Percentiles rank a stretch among this genome's conserved stretches.
Evolutionary conservation across 2,113 vertebrate genomes (phyloP).

Genomic region (Ptychochromis oligacanthus): DNA sequence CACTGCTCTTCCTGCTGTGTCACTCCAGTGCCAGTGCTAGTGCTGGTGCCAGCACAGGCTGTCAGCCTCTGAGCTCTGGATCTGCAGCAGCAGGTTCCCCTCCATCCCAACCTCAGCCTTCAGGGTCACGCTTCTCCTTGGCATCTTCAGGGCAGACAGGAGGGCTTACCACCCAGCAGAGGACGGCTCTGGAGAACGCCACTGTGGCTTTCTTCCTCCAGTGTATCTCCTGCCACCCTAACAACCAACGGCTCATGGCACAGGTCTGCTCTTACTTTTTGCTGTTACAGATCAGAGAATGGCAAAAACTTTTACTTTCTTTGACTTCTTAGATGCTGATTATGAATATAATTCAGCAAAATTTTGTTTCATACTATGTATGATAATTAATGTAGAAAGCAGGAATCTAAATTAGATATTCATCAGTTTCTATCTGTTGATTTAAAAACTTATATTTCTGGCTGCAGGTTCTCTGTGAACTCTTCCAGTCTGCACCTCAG

Average conservation of each 20-base stretch:
- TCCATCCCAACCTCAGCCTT: constrained; percentile 69
- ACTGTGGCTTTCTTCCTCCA: constrained; percentile 98
- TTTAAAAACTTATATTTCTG: not conserved
- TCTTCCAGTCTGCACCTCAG: constrained; percentile 97
- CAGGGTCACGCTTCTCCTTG: constrained; percentile 81
- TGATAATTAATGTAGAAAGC: not conserved
- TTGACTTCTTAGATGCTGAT: not conserved
- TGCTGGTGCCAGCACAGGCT: constrained; percentile 56
- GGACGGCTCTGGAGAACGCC: constrained; percentile 96
- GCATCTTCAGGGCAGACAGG: constrained; percentile 80
- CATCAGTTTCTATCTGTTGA: not conserved
- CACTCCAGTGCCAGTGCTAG: constrained; percentile 90
- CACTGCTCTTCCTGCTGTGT: constrained; percentile 95
- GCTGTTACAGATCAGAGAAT: not conserved
- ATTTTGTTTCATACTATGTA: not conserved
- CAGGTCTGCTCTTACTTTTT: constrained; percentile 80
- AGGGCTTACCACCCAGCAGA: constrained; percentile 93
- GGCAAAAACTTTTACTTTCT: not conserved
- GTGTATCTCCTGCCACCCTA: constrained; percentile 98
- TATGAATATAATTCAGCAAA: not conserved
- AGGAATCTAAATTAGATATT: not conserved
- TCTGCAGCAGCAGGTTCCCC: constrained; percentile 52
- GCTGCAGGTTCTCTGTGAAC: constrained; percentile 94
- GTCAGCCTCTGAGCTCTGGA: constrained; percentile 33
- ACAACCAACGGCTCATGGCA: constrained; percentile 98